phyloP scores from a whole-genome alignment of 1,140 invertebrate species.

The Tetranychus cinnabarinus region DNA sequence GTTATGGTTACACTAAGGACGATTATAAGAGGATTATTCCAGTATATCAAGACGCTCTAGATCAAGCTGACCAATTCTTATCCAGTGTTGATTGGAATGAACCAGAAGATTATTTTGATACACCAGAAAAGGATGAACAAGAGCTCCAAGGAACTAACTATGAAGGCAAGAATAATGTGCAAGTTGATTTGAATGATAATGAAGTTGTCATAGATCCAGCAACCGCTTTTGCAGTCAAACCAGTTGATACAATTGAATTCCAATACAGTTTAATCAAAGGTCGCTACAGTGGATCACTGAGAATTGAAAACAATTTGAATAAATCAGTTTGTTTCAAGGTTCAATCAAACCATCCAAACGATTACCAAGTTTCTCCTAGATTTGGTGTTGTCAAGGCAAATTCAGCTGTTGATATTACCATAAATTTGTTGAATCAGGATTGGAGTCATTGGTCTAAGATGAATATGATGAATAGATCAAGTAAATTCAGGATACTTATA shows the following conservation, averaged over 20 bases:
- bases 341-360: neutral
- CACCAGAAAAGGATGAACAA: neutral
- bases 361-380: neutral
- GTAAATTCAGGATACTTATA: too few relatives aligned
- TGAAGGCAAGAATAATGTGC: neutral
- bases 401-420: too few relatives aligned
- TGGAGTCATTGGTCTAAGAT: too few relatives aligned
- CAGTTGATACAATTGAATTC: neutral
- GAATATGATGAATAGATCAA: too few relatives aligned
- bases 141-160: neutral
- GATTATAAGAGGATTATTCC: neutral
- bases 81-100: neutral
- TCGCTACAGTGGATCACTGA: neutral
- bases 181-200: neutral
- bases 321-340: constrained; percentile 1
- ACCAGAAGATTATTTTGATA: neutral
- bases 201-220: neutral
- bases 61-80: neutral
- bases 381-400: neutral
- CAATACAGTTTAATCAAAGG: neutral
- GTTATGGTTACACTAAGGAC: neutral
- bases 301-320: neutral
- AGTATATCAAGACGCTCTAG: neutral
- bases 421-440: too few relatives aligned
- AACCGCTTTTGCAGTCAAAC: neutral